These are phyloP conservation scores for Limnephilus lunatus DNA, from an alignment of 2,888 invertebrate genomes.

Conservation along the genomic window DNA sequence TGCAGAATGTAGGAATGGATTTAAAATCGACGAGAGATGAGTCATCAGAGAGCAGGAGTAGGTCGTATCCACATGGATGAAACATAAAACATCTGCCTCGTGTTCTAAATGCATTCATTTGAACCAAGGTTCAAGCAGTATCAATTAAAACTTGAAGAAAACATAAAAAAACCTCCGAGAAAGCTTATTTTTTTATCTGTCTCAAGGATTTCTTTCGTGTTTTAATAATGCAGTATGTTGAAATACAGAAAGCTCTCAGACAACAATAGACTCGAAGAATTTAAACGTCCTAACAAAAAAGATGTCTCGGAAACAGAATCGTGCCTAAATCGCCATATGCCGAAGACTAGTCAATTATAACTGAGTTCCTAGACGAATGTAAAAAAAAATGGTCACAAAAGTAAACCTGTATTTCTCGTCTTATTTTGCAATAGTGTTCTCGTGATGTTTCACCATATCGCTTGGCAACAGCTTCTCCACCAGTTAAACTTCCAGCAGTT, in stretches of 20 bases:
- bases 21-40: background rate
- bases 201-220: no score
- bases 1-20: background rate
- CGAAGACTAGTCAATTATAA: background rate
- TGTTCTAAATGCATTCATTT: background rate
- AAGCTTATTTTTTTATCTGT: background rate
- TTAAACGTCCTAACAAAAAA: background rate
- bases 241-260: background rate
- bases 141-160: background rate
- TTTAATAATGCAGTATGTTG: background rate
- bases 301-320: background rate
- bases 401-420: constrained; percentile 15
- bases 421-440: background rate
- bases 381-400: background rate
- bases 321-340: background rate
- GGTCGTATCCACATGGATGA: background rate
- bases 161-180: background rate
- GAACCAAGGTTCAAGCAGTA: background rate
- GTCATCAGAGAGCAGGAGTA: background rate
- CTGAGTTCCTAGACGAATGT: background rate
- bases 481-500: background rate
- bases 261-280: background rate
- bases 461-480: constrained; percentile 6
- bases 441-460: background rate
- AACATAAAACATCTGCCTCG: background rate